These are phyloP conservation scores for Acleris holmiana DNA, from an alignment of 2,888 invertebrate species.

Conservation along the genomic window DNA sequence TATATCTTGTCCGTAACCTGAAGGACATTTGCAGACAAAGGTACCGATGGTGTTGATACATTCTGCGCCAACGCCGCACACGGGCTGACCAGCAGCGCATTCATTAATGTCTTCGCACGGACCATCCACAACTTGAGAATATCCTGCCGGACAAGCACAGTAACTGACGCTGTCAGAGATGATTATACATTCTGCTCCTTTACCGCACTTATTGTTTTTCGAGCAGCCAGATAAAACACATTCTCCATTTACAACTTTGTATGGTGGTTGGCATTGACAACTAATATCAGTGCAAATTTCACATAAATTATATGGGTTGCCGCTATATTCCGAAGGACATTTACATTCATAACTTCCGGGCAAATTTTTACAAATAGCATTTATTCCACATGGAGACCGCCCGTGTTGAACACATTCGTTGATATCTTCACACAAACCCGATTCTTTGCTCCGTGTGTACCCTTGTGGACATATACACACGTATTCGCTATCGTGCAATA, in stretches of 20 bases:
- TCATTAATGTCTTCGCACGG: slow-evolving; percentile 94
- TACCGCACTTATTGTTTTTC: slow-evolving; percentile 91
- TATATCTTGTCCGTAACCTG: slow-evolving; percentile 92
- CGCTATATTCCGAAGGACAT: slow-evolving; percentile 94
- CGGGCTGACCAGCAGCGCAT: slow-evolving; percentile 89
- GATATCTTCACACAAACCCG: slow-evolving; percentile 91
- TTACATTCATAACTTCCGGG: slow-evolving; percentile 97
- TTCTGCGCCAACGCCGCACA: slow-evolving; percentile 94
- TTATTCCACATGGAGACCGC: slow-evolving; percentile 93
- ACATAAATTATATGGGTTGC: slow-evolving; percentile 94
- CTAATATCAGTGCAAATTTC: slow-evolving; percentile 92
- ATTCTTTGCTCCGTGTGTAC: slow-evolving; percentile 89
- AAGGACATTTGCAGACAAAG: slow-evolving; percentile 91
- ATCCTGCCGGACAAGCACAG: slow-evolving; percentile 96
- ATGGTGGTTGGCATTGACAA: slow-evolving; percentile 95
- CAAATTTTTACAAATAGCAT: slow-evolving; percentile 95
- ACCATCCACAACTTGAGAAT: slow-evolving; percentile 89
- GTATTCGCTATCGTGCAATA: slow-evolving; percentile 90
- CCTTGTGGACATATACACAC: slow-evolving; percentile 96
- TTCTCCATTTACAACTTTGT: slow-evolving; percentile 92
- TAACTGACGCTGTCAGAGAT: slow-evolving; percentile 96
- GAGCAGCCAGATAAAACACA: slow-evolving; percentile 94
- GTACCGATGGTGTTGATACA: slow-evolving; percentile 92
- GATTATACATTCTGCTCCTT: slow-evolving; percentile 94
- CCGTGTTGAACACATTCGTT: slow-evolving; percentile 93